phyloP scores from a whole-genome alignment of 64 coral and sea anemone species.

The Montipora foliosa region DNA sequence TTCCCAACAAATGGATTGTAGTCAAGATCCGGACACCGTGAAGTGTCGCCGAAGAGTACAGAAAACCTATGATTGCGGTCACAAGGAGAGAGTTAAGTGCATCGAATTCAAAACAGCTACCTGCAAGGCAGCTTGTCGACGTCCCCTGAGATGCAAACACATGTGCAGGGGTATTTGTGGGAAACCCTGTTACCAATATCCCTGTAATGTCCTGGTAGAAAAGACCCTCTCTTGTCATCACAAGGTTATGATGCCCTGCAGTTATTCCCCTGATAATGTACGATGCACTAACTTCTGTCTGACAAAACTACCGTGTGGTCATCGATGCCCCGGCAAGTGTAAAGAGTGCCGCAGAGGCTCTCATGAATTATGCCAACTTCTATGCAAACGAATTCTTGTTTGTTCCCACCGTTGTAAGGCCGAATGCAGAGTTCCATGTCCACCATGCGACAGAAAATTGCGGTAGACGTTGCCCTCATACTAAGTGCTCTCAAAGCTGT shows the following conservation, averaged over 20 bases:
- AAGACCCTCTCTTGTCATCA: conserved; percentile 65
- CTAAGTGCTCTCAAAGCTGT: conserved; percentile 43
- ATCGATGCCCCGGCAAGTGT: conserved; percentile 60
- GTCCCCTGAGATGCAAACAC: conserved; percentile 28
- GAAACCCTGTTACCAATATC: conserved; percentile 31
- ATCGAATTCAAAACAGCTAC: neutral
- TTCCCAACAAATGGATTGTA: conserved; percentile 1
- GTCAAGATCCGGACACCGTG: neutral
- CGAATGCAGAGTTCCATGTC: conserved; percentile 54
- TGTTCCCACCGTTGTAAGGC: conserved; percentile 73
- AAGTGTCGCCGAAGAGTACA: neutral
- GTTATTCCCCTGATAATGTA: conserved; percentile 5
- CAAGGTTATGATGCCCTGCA: conserved; percentile 47
- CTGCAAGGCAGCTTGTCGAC: conserved; percentile 30
- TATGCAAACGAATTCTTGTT: conserved; percentile 54
- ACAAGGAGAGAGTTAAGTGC: conserved; percentile 24
- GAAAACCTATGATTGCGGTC: conserved; percentile 53
- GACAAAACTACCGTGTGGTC: conserved; percentile 59
- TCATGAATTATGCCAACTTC: conserved; percentile 59
- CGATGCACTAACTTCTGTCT: conserved; percentile 21
- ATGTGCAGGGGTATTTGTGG: conserved; percentile 40
- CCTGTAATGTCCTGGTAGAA: neutral
- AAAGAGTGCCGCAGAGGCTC: conserved; percentile 25
- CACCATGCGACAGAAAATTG: conserved; percentile 68
- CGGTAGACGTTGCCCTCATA: conserved; percentile 54